Evolutionary conservation across 2,888 invertebrate genomes (phyloP).

Genomic region (Synergus umbraculus): DNA sequence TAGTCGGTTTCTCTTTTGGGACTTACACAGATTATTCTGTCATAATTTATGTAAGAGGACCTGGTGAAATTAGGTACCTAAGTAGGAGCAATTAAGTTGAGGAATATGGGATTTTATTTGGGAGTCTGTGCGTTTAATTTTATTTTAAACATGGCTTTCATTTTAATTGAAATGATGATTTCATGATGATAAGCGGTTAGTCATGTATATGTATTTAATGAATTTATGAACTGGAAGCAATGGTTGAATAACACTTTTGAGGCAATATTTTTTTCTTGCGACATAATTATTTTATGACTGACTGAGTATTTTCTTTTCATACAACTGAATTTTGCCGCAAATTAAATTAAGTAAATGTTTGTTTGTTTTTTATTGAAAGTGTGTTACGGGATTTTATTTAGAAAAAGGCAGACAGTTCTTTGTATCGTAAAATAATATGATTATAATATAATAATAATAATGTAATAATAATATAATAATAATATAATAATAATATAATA

Average conservation of each 20-base stretch:
- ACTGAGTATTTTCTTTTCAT: not conserved
- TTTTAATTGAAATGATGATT: not conserved
- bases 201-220: not conserved
- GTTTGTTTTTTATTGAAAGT: not conserved
- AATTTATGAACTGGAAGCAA: not conserved
- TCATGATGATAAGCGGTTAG: not conserved
- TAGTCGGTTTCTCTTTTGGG: slow-evolving; percentile 29
- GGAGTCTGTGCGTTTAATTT: not conserved
- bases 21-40: slow-evolving; percentile 14
- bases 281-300: not conserved
- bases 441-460: not conserved
- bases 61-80: slow-evolving; percentile 11
- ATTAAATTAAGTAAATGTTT: not conserved
- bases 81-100: not conserved
- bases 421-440: not conserved
- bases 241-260: not conserved
- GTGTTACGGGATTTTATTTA: not conserved
- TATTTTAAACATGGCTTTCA: not conserved
- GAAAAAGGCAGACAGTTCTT: not conserved
- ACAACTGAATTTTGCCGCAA: no score
- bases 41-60: slow-evolving; percentile 28
- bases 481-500: not conserved
- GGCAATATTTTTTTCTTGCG: not conserved
- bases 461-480: not conserved
- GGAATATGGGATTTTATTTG: not conserved